phyloP scores from a whole-genome alignment of 2,797 vertebrate species.

The Setipinna tenuifilis region DNA sequence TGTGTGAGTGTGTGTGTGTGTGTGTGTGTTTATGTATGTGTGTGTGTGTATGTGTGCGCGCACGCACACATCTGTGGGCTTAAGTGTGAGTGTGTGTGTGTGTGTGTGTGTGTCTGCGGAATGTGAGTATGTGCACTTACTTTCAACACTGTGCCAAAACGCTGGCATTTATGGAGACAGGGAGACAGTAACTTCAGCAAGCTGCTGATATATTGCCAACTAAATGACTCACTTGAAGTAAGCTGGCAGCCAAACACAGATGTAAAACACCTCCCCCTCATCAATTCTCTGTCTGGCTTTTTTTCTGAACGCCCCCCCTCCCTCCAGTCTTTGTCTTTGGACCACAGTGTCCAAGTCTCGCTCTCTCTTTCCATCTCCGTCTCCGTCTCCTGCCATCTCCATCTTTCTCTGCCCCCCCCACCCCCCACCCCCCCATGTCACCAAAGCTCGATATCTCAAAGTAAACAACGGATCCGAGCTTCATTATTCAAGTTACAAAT shows the following conservation, averaged over 20 bases:
- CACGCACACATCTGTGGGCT: too few relatives aligned
- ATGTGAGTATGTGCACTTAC: background rate
- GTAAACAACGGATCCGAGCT: conserved; percentile 65
- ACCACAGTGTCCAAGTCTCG: background rate
- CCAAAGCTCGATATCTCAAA: conserved; percentile 45
- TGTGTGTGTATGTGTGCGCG: too few relatives aligned
- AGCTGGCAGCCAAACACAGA: background rate
- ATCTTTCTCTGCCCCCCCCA: background rate
- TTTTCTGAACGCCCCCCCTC: background rate
- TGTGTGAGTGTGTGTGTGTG: too few relatives aligned
- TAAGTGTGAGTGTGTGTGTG: background rate
- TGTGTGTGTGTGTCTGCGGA: background rate
- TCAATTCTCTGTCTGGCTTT: conserved; percentile 11
- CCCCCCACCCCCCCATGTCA: background rate
- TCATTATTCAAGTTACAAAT: conserved; percentile 80
- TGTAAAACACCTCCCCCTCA: conserved; percentile 16
- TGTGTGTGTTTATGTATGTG: too few relatives aligned
- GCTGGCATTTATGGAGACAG: background rate
- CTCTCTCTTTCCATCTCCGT: conserved; percentile 1
- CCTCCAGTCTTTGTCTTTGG: background rate
- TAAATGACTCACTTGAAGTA: conserved; percentile 21
- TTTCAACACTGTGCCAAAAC: background rate
- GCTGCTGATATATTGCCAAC: conserved; percentile 14
- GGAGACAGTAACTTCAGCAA: background rate
- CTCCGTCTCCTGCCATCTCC: background rate